phyloP scores from a whole-genome alignment of 2,797 vertebrate species.

The Syngnathus rostellatus region DNA sequence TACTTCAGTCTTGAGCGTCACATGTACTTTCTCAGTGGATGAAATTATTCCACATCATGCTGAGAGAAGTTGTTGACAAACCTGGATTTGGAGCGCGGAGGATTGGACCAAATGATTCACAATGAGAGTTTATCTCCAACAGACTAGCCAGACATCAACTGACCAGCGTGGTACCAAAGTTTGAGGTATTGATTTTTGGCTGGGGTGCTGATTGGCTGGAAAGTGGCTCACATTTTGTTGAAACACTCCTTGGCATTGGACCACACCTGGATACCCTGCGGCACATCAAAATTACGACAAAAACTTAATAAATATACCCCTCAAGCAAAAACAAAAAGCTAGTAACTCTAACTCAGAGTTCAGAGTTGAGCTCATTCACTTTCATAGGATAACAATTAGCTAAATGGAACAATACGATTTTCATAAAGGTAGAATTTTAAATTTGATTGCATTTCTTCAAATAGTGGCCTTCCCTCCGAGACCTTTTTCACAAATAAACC shows the following conservation, averaged over 20 bases:
- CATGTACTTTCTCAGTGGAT: background rate
- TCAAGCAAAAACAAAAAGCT: background rate
- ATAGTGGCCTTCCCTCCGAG: too few species aligned
- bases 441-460: background rate
- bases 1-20: background rate
- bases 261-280: conserved; percentile 96
- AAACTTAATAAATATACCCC: background rate
- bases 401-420: background rate
- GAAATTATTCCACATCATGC: background rate
- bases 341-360: background rate
- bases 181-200: conserved; percentile 6
- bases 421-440: background rate
- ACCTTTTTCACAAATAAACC: too few species aligned
- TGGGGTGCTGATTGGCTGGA: conserved; percentile 14
- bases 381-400: background rate
- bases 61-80: background rate
- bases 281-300: background rate
- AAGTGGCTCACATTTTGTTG: conserved; percentile 86
- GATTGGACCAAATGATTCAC: conserved; percentile 4
- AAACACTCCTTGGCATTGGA: conserved; percentile 97
- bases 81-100: conserved; percentile 12
- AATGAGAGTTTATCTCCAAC: conserved; percentile 5
- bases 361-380: background rate
- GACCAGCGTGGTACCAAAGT: conserved; percentile 18
- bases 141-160: conserved; percentile 11